Conservation (phyloP, 2,797 vertebrate genomes). For the Urocyon cinereoargenteus region DNA sequence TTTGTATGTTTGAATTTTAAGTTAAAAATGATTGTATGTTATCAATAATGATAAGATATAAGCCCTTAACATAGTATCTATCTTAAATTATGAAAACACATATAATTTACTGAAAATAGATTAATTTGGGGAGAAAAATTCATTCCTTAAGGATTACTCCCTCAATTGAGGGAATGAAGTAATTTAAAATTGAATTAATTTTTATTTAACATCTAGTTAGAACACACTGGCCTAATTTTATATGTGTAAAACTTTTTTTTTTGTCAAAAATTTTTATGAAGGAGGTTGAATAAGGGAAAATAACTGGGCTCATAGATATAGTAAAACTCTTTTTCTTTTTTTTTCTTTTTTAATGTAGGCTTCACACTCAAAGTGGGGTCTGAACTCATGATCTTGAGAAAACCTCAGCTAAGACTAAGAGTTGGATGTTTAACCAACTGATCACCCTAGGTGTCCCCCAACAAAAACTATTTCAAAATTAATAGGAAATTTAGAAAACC, state of each 20-base stretch:
- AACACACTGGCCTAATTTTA: background rate
- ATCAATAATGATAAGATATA: background rate
- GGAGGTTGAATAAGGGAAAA: background rate
- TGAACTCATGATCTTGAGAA: background rate
- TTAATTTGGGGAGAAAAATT: background rate
- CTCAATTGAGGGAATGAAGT: background rate
- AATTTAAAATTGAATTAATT: background rate
- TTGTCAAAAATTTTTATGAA: background rate
- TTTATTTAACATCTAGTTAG: background rate
- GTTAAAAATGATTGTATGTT: background rate
- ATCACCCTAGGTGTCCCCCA: background rate
- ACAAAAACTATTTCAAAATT: background rate
- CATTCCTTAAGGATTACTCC: background rate
- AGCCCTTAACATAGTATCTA: background rate
- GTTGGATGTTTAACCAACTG: background rate
- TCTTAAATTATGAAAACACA: background rate
- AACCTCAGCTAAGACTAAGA: background rate
- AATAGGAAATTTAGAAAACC: background rate
- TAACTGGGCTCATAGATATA: background rate
- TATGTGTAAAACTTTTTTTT: too few species aligned
- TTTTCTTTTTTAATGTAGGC: background rate
- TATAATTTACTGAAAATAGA: background rate
- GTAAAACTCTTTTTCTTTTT: background rate
- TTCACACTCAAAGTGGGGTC: background rate
- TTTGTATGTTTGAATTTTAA: background rate